Conservation (phyloP, 1,140 invertebrate species). For the Apolygus lucorum region DNA sequence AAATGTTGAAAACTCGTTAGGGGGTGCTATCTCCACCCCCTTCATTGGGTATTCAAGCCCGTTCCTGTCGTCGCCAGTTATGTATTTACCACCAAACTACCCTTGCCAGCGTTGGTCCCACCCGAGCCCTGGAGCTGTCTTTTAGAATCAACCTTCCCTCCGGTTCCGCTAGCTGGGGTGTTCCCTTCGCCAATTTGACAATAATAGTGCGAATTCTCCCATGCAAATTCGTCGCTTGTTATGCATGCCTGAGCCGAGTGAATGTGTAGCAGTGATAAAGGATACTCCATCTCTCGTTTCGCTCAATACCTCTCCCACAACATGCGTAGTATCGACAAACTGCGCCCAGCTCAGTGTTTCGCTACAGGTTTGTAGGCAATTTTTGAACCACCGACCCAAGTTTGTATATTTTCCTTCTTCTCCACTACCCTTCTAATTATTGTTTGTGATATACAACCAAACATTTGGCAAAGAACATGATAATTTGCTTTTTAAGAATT, state of each 20-base stretch:
- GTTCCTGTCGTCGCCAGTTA: slow-evolving; percentile 12
- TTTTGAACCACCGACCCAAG: no score
- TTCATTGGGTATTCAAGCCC: slow-evolving; percentile 13
- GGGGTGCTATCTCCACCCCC: neutral
- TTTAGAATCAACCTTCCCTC: slow-evolving; percentile 1
- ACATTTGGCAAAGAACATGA: no score
- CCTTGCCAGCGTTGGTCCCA: neutral
- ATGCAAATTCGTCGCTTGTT: slow-evolving; percentile 13
- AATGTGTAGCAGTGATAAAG: neutral
- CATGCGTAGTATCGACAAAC: no score
- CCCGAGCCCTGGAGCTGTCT: neutral
- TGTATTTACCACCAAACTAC: slow-evolving; percentile 16
- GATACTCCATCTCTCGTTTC: neutral
- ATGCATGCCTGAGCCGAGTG: neutral
- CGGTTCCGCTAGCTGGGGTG: neutral
- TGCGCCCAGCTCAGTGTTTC: no score
- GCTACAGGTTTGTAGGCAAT: no score
- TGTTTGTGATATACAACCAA: no score
- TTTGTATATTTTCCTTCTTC: no score
- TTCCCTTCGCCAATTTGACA: slow-evolving; percentile 6
- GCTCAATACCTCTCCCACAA: no score
- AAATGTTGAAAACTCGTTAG: slow-evolving; percentile 16
- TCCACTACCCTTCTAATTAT: no score
- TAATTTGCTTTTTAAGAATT: no score
- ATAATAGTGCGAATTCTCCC: slow-evolving; percentile 1